Evolutionary conservation across 2,888 invertebrate genomes (phyloP).

Genomic region (Limenitis arthemis): DNA sequence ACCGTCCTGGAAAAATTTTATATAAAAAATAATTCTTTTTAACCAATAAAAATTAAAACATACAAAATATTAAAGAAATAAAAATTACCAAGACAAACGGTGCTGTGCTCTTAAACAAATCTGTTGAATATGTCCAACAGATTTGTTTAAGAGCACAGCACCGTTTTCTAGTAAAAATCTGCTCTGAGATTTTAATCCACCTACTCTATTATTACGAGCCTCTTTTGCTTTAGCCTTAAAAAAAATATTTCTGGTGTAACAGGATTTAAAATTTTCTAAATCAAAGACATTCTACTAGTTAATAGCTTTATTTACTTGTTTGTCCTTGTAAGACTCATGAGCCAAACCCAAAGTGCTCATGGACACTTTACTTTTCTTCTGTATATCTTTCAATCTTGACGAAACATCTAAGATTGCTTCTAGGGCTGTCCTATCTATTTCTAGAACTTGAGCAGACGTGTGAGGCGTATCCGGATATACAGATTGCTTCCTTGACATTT

Average conservation of each 20-base stretch:
- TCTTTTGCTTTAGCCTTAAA: conserved; percentile 75
- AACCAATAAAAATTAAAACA: neutral
- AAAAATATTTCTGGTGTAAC: neutral
- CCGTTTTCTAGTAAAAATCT: conserved; percentile 79
- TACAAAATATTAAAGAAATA: neutral
- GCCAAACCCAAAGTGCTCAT: conserved; percentile 54
- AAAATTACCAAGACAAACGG: conserved; percentile 67
- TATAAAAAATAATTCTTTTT: neutral
- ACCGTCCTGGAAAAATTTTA: conserved; percentile 68
- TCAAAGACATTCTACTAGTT: conserved; percentile 36
- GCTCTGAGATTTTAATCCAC: conserved; percentile 63
- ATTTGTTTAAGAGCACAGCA: conserved; percentile 68
- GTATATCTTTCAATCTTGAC: conserved; percentile 48
- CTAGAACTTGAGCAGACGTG: conserved; percentile 32
- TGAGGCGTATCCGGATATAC: conserved; percentile 21
- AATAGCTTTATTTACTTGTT: conserved; percentile 57
- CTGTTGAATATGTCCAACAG: conserved; percentile 66
- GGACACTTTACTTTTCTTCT: conserved; percentile 54
- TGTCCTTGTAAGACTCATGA: conserved; percentile 65
- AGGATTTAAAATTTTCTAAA: conserved; percentile 18
- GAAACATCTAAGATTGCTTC: conserved; percentile 60
- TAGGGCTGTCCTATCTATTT: conserved; percentile 53
- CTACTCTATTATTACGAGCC: conserved; percentile 64
- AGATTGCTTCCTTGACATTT: conserved; percentile 33
- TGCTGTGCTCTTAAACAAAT: no score